phyloP scores from a whole-genome alignment of 2,797 vertebrate species.

The Neosalanx taihuensis region DNA sequence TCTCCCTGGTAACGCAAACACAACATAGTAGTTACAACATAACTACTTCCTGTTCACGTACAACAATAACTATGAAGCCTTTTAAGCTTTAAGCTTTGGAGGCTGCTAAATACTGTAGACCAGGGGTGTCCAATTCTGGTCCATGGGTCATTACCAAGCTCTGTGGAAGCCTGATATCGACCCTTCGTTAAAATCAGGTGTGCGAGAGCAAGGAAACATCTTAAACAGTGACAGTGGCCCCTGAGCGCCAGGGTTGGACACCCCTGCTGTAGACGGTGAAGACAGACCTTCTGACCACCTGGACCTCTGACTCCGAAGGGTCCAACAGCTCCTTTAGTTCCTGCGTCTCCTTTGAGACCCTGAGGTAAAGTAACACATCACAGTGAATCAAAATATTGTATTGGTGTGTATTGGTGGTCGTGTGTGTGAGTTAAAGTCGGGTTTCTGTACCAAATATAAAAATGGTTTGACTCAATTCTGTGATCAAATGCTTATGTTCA shows the following conservation, averaged over 20 bases:
- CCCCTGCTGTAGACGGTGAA: neutral
- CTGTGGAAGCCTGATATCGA: too few species aligned
- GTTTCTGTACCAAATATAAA: too few species aligned
- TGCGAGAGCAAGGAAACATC: too few species aligned
- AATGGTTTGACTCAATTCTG: too few species aligned
- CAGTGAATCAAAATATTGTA: neutral
- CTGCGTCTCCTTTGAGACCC: slow-evolving; percentile 85
- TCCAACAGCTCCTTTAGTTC: slow-evolving; percentile 81
- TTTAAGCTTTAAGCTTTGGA: too few species aligned
- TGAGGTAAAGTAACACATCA: slow-evolving; percentile 39
- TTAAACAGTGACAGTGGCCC: too few species aligned
- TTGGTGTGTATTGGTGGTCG: neutral
- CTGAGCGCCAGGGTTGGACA: too few species aligned
- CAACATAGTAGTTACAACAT: neutral
- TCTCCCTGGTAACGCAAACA: slow-evolving; percentile 74
- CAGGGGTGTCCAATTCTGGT: too few species aligned
- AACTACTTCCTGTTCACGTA: neutral
- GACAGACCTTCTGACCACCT: slow-evolving; percentile 83
- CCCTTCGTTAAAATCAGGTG: too few species aligned
- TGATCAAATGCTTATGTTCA: too few species aligned
- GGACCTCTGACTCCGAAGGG: slow-evolving; percentile 84
- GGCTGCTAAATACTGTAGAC: neutral
- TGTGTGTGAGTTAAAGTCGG: too few species aligned
- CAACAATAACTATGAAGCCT: neutral
- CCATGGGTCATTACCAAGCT: too few species aligned